These are phyloP conservation scores for Chlorospingus semifuscus DNA, from an alignment of 2,797 vertebrate genomes.

Conservation along the genomic window DNA sequence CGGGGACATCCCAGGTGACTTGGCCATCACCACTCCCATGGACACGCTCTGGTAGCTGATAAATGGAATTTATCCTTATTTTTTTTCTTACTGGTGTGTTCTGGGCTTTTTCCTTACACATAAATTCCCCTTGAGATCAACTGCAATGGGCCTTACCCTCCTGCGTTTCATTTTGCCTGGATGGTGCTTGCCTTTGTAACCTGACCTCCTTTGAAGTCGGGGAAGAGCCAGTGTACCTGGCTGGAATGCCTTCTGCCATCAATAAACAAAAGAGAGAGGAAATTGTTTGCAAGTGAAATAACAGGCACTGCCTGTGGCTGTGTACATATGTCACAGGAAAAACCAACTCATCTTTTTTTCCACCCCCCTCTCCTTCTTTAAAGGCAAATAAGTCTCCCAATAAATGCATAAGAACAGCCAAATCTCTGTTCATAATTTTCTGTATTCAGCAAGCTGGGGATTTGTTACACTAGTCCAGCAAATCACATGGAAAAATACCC, in stretches of 20 bases:
- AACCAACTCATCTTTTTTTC: constrained; percentile 8
- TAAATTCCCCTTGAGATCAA: not conserved
- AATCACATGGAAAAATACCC: not conserved
- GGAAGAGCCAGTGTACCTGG: constrained; percentile 53
- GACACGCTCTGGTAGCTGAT: not conserved
- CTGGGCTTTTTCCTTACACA: not conserved
- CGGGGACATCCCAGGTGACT: rapidly evolving
- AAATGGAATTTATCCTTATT: not conserved
- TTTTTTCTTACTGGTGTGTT: not conserved
- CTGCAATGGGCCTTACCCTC: not conserved
- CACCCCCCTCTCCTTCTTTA: not conserved
- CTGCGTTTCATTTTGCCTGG: not conserved
- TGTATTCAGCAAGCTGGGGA: not conserved
- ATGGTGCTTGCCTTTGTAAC: constrained; percentile 50
- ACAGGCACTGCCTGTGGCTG: constrained; percentile 58
- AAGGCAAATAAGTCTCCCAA: constrained; percentile 55
- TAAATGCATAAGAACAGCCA: constrained; percentile 8
- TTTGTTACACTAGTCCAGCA: not conserved
- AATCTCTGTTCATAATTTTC: not conserved
- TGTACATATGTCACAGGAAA: constrained; percentile 65
- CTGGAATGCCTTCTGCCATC: constrained; percentile 68
- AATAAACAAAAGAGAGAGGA: constrained; percentile 73
- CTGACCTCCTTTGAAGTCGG: constrained; percentile 58
- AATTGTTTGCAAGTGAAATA: constrained; percentile 71
- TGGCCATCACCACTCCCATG: rapidly evolving